Evolutionary conservation across 1,140 invertebrate genomes (phyloP).

Genomic region (Drosophila littoralis): DNA sequence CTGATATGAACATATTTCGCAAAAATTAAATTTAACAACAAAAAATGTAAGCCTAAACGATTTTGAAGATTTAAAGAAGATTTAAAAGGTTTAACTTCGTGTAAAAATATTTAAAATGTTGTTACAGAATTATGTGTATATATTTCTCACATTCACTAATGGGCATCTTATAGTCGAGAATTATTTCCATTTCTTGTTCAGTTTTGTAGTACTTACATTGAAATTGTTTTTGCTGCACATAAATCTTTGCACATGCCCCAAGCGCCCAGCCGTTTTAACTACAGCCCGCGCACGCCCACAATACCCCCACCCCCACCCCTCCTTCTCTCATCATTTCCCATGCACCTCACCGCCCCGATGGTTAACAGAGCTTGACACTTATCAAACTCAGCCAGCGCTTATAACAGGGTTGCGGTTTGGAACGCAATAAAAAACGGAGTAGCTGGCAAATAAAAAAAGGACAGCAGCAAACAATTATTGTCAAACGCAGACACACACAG

Average conservation of each 20-base stretch:
- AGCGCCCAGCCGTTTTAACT: not conserved
- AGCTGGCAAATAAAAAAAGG: conserved; percentile 61
- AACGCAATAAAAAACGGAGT: conserved; percentile 49
- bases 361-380: conserved; percentile 58
- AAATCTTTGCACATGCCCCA: conserved; percentile 53
- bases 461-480: conserved; percentile 73
- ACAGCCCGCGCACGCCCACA: not conserved
- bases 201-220: conserved; percentile 29
- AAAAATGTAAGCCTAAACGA: too few species aligned
- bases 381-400: conserved; percentile 47
- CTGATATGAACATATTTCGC: too few species aligned
- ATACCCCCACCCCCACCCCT: not conserved
- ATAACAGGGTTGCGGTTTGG: conserved; percentile 47
- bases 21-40: too few species aligned
- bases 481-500: conserved; percentile 56
- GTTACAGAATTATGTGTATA: too few species aligned
- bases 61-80: too few species aligned
- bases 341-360: conserved; percentile 33
- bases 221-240: conserved; percentile 65
- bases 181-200: not conserved
- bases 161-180: conserved; percentile 8
- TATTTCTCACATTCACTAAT: not conserved
- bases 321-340: not conserved
- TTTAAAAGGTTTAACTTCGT: too few species aligned
- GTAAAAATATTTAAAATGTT: too few species aligned